Base-by-base conservation (phyloP, 35 echinoderm and acorn worm species). In the Apostichopus californicus region DNA sequence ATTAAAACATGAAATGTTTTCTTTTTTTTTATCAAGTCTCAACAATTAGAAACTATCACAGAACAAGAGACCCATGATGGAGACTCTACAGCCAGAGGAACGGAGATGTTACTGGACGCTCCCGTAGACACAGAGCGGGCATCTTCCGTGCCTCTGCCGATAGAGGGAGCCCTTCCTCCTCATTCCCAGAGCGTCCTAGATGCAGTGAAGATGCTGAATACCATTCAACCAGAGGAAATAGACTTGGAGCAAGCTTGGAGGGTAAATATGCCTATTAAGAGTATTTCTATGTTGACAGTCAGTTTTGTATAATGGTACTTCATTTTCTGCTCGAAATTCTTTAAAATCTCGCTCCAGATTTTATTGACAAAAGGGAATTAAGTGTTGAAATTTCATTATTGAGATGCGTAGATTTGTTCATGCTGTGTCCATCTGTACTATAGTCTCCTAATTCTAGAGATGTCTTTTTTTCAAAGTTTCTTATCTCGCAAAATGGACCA, bases 221-320 rank as follows among this genome's bases (percentile, higher is more conserved):
- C 55, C 15, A 23, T 85, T 23, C 11, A 56, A 58, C 81, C 54
- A 58, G 81, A 95, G 21, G 94, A 95, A 70, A 54, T 93, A 73
- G 91, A 96, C 25, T 59, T 96, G 9, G 87, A 96, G 63, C 93
- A 96, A 61, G 95, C 95, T 6, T 96, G 95, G 95, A 89, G 78
- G 92, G 95, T 96, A 87, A 61, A 9, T 61, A 61, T 61, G 6
- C 58, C 58, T 9, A 61, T 61, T 61, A 61, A 61, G 12, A 61
- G 8, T 61, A 61, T 61, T 61, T 12, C 6, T 46, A 46, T 46
- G 34, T 46, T 46, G 1, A 46, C 1, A 46, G 34, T 46, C 34
- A 46, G 34, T 46, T 46, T 0, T 46, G 34, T 46, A 46, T 46
- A 46, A 46, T 46, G 34, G 34, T 46, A 3, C 34, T 46, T 46